These are phyloP conservation scores for Phortica magna DNA, from an alignment of 2,888 invertebrate genomes.

Conservation along the genomic window DNA sequence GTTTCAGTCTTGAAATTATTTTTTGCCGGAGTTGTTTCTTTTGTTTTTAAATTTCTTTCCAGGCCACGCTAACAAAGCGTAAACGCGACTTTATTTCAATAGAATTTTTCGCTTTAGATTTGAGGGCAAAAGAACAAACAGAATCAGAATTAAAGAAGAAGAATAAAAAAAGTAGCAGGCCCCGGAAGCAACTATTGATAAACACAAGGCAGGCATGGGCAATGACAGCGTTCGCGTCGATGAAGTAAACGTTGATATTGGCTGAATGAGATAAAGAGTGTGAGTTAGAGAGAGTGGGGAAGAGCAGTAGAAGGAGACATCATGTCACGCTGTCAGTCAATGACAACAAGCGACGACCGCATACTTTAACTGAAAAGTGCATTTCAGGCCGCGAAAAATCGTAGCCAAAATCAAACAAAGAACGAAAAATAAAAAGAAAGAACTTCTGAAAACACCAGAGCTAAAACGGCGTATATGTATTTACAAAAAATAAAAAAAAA, in stretches of 20 bases:
- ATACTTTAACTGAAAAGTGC: not conserved
- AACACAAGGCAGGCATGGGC: conserved; percentile 37
- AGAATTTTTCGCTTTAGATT: not conserved
- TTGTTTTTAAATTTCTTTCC: not conserved
- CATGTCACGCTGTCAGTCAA: not conserved
- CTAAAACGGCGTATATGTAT: conserved; percentile 41
- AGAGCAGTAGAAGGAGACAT: not conserved
- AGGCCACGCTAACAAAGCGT: conserved; percentile 19
- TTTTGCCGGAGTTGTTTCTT: not conserved
- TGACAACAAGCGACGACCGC: not conserved
- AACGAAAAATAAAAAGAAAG: conserved; percentile 23
- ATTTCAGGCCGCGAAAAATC: conserved; percentile 22
- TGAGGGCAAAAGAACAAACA: not conserved
- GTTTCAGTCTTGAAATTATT: not conserved
- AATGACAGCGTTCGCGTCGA: not conserved
- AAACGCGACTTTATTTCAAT: conserved; percentile 13
- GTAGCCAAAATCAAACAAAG: conserved; percentile 29
- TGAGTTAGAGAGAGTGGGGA: not conserved
- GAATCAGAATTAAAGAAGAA: not conserved
- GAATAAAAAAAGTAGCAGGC: conserved; percentile 18
- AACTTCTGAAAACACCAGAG: conserved; percentile 31
- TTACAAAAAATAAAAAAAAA: conserved; percentile 59
- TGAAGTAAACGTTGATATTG: not conserved
- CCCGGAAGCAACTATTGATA: conserved; percentile 67
- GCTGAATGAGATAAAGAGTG: no score